These are phyloP conservation scores for Solenopsis invicta DNA, from an alignment of 1,140 invertebrate genomes.

Conservation along the genomic window DNA sequence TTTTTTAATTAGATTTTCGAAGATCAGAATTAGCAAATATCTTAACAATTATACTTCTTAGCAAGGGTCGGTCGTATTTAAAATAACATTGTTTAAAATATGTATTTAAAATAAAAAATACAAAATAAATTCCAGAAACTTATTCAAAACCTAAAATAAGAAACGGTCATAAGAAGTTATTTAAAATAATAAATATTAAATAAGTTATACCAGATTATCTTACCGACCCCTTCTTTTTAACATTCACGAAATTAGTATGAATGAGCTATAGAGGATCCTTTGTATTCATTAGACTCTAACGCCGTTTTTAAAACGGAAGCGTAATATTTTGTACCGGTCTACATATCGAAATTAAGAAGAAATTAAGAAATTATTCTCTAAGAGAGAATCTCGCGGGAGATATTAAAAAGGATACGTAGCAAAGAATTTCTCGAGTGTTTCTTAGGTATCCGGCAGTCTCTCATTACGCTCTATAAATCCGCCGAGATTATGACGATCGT, in stretches of 20 bases:
- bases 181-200: too few species aligned
- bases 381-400: background rate
- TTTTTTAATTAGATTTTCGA: background rate
- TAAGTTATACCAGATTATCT: too few species aligned
- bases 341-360: slow-evolving; percentile 12
- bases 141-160: too few species aligned
- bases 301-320: slow-evolving; percentile 5
- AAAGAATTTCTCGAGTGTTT: slow-evolving; percentile 27
- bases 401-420: background rate
- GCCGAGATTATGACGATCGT: background rate
- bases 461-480: slow-evolving; percentile 39
- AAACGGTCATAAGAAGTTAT: too few species aligned
- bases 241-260: background rate
- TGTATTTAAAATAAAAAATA: too few species aligned
- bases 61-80: too few species aligned
- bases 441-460: background rate
- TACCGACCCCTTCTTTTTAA: background rate
- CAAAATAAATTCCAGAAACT: too few species aligned
- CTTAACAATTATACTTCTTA: background rate
- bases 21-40: background rate
- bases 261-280: background rate
- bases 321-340: background rate
- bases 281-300: background rate
- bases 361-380: slow-evolving; percentile 28
- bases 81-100: too few species aligned